These are phyloP conservation scores for Hyppa rectilinea DNA, from an alignment of 2,888 invertebrate genomes.

Conservation along the genomic window DNA sequence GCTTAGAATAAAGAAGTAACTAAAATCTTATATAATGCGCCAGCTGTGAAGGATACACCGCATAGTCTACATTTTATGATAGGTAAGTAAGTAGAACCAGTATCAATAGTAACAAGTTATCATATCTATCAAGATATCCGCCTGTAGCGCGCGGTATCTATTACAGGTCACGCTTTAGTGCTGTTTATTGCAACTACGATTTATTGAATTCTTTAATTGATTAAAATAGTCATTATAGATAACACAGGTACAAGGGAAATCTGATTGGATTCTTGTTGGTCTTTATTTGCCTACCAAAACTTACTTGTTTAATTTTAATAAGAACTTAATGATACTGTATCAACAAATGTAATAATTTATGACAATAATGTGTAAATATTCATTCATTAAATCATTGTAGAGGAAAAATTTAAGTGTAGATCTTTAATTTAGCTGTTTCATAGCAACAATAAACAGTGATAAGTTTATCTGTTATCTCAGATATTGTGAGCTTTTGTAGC, in stretches of 20 bases:
- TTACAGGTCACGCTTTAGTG: slow-evolving; percentile 63
- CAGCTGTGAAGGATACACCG: slow-evolving; percentile 58
- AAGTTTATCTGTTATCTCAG: slow-evolving; percentile 21
- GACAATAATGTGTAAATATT: neutral
- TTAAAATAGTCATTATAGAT: neutral
- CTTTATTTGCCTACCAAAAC: neutral
- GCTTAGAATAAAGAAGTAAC: slow-evolving; percentile 13
- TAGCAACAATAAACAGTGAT: slow-evolving; percentile 41
- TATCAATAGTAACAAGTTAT: slow-evolving; percentile 62
- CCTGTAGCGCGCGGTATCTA: slow-evolving; percentile 53
- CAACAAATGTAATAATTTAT: neutral
- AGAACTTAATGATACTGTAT: neutral
- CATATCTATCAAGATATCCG: slow-evolving; percentile 65
- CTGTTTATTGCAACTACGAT: slow-evolving; percentile 46
- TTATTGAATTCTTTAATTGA: slow-evolving; percentile 34
- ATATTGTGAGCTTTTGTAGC: slow-evolving; percentile 22
- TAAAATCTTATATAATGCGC: slow-evolving; percentile 59
- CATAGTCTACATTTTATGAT: slow-evolving; percentile 73
- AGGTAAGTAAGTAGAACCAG: slow-evolving; percentile 72
- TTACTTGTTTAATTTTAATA: neutral
- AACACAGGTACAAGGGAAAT: neutral
- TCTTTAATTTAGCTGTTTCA: slow-evolving; percentile 17
- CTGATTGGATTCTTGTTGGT: slow-evolving; percentile 49
- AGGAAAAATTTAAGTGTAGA: neutral
- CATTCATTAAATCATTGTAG: neutral